Conservation (phyloP, 2,888 invertebrate species). For the Octonoba sinensis region DNA sequence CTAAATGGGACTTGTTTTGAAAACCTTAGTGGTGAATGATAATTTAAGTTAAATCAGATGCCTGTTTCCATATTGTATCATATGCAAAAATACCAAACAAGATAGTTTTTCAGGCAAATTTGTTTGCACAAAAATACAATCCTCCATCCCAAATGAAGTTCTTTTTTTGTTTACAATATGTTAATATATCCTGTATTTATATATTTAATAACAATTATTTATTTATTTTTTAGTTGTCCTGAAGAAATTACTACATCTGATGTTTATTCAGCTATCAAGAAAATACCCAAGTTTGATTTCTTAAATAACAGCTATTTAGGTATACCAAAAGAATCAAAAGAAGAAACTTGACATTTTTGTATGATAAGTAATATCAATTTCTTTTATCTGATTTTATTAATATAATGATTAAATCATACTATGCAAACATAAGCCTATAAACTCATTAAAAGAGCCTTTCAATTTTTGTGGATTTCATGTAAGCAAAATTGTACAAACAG, state of each 20-base stretch:
- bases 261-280: conserved; percentile 49
- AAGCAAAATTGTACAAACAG: too few relatives aligned
- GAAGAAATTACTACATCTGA: conserved; percentile 53
- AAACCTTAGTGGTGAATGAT: too few relatives aligned
- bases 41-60: too few relatives aligned
- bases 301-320: conserved; percentile 40
- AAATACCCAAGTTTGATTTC: conserved; percentile 43
- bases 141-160: too few relatives aligned
- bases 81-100: too few relatives aligned
- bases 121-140: too few relatives aligned
- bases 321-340: conserved; percentile 30
- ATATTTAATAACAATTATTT: background rate
- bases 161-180: too few relatives aligned
- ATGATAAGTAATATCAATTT: background rate
- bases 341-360: conserved; percentile 35
- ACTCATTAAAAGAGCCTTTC: too few relatives aligned
- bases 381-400: background rate
- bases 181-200: background rate
- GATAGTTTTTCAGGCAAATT: too few relatives aligned
- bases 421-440: background rate
- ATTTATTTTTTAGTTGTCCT: conserved; percentile 37
- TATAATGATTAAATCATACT: background rate
- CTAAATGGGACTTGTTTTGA: too few relatives aligned
- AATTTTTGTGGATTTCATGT: too few relatives aligned
- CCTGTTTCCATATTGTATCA: too few relatives aligned